Base-by-base conservation (phyloP, 1,140 invertebrate genomes). In the Sipha flava region DNA sequence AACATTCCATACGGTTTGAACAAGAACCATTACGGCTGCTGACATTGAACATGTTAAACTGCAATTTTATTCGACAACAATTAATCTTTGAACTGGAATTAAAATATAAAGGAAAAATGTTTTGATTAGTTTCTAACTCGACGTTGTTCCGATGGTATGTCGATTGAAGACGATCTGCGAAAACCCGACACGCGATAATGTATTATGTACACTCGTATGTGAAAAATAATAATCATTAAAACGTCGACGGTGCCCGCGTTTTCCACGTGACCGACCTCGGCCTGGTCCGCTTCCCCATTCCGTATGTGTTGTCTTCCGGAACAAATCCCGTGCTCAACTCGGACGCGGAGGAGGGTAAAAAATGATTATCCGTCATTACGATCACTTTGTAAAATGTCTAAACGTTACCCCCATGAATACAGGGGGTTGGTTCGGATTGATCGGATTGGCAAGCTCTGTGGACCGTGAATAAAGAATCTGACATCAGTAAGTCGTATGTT, bases 291-390 rank as follows among this genome's bases (percentile, higher is more conserved):
- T n/a, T n/a, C 18, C 47, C 21, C 49, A 0, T 10, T 26, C 9
- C 37, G 16, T 26, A 59, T 59, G 73, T 43, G 47, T 77, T 57
- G 73, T 77, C 73, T 77, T 77, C 73, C 73, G 73, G 73, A 77
- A 77, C 73, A 59, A 77, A 77, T 77, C 73, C 52, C 16, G 49
- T 29, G 12, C 72, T 75, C 47, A 54, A 54, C 49, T 54, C 31
- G 40, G 73, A 59, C 59, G 40, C 26, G 49, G 26, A 34, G 23
- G 52, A 23, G 73, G 47, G 49, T 59, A 59, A 77, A 77, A 77
- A 77, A 57, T 59, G 52, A 77, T 77, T 77, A 77, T 77, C 73
- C 73, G 73, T 77, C 73, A 77, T 77, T 77, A 77, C 73, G 73
- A 77, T 77, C 73, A 59, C 52, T 77, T 77, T 77, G 73, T 43